Base-by-base conservation (phyloP, 2,888 invertebrate genomes). In the Belgica antarctica region DNA sequence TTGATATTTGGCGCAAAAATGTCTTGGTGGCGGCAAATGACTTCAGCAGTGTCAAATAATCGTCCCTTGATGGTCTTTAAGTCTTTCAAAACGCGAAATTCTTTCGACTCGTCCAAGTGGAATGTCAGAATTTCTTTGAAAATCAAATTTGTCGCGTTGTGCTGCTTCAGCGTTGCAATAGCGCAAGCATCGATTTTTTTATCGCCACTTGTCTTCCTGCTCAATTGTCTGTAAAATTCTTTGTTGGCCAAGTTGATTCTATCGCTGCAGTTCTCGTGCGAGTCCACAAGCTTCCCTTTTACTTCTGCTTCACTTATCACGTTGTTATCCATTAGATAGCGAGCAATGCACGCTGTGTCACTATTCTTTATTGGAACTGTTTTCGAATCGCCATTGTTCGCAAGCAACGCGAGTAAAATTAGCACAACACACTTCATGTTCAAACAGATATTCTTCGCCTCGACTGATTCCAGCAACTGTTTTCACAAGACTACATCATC, bases 1-100 rank as follows among this genome's bases (percentile, higher is more conserved):
- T 68, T 68, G 25, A 68, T 68, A 8, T 68, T 68, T 5, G 68
- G 68, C 24, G 68, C 68, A n/a, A 68, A 68, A 12, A 68, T 68
- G 15, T 68, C 68, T 68, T 68, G 68, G 57, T 68, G 68, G 10
- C 22, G 25, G 46, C 68, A 68, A 34, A 68, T 57, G 19, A 68
- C 24, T 31, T 68, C 68, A 3, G 68, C 68, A 24, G 68, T 57
- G 4, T 57, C 34, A 15, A 68, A 68, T 4, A 57, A 57, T 5
- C 68, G 28, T n/a, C 31, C 47, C 24, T 68, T 68, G 3, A 68
- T 57, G 17, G 68, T 68, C 31, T 68, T 68, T 22, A 68, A 46
- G 28, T 68, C 68, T 57, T 68, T 68, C 12, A 68, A 24, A 19
- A 68, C 57, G 12, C 47, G 28, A 15, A 28, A 34, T 22, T 68